A percentile compares a stretch with the other conserved stretches of the same genome.
These are phyloP conservation scores for Anser brachyrhynchus DNA, from an alignment of 2,113 vertebrate species.

Conservation along the genomic window DNA sequence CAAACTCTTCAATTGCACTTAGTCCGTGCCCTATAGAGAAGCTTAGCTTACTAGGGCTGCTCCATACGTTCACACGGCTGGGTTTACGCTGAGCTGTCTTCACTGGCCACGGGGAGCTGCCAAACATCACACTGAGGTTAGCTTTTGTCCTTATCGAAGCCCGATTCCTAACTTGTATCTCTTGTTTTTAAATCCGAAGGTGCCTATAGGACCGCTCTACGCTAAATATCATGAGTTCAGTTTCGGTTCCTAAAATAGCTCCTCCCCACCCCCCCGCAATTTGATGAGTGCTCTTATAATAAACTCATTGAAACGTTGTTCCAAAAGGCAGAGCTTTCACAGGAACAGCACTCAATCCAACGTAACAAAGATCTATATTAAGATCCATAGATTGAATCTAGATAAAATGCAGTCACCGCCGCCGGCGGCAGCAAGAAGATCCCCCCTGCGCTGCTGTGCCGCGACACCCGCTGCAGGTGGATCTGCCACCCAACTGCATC, in stretches of 20 bases:
- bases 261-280: not conserved
- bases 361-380: constrained; percentile 69
- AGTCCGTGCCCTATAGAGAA: not conserved
- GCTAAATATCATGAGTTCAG: constrained; percentile 20
- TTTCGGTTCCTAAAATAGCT: constrained; percentile 61
- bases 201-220: constrained; percentile 11
- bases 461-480: not conserved
- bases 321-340: constrained; percentile 59
- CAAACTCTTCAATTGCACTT: not conserved
- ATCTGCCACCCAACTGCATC: not conserved
- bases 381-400: constrained; percentile 54
- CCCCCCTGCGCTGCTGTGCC: not conserved
- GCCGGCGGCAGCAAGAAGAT: constrained; percentile 44
- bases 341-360: constrained; percentile 33
- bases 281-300: constrained; percentile 47
- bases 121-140: not conserved
- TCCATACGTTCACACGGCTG: not conserved
- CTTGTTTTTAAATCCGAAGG: not conserved
- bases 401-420: constrained; percentile 32
- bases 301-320: constrained; percentile 64
- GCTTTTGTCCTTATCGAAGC: not conserved
- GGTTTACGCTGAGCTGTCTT: not conserved
- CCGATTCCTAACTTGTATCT: not conserved
- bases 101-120: not conserved
- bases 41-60: not conserved